phyloP scores from a whole-genome alignment of 2,888 invertebrate genomes.

The Amphipyra berbera region DNA sequence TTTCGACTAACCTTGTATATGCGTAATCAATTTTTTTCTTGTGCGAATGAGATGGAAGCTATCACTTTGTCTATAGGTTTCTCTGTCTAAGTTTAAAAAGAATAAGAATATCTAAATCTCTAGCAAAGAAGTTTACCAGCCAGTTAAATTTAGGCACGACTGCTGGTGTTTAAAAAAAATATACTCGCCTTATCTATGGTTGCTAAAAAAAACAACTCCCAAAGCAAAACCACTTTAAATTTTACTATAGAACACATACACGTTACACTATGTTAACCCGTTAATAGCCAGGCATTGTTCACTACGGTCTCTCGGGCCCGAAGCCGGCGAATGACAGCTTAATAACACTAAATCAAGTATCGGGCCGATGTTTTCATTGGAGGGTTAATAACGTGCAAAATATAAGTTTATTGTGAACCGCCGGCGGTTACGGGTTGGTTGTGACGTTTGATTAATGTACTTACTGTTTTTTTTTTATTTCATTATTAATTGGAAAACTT shows the following conservation, averaged over 20 bases:
- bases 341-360: slow-evolving; percentile 86
- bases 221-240: slow-evolving; percentile 36
- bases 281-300: slow-evolving; percentile 77
- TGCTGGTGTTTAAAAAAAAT: too few species aligned
- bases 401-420: slow-evolving; percentile 71
- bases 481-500: slow-evolving; percentile 58
- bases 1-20: too few species aligned
- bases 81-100: too few species aligned
- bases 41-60: too few species aligned
- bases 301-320: slow-evolving; percentile 53
- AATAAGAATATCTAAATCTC: too few species aligned
- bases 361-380: slow-evolving; percentile 71
- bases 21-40: too few species aligned
- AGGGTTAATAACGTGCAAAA: slow-evolving; percentile 73
- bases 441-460: slow-evolving; percentile 55
- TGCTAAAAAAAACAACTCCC: background rate
- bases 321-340: slow-evolving; percentile 79
- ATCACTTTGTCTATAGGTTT: too few species aligned
- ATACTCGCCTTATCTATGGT: too few species aligned
- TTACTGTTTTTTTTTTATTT: slow-evolving; percentile 35
- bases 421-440: slow-evolving; percentile 44
- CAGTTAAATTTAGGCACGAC: too few species aligned
- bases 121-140: too few species aligned
- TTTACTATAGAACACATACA: slow-evolving; percentile 29
- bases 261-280: slow-evolving; percentile 60